Conservation (phyloP, 2,888 invertebrate species). For the Ditula angustiorana region DNA sequence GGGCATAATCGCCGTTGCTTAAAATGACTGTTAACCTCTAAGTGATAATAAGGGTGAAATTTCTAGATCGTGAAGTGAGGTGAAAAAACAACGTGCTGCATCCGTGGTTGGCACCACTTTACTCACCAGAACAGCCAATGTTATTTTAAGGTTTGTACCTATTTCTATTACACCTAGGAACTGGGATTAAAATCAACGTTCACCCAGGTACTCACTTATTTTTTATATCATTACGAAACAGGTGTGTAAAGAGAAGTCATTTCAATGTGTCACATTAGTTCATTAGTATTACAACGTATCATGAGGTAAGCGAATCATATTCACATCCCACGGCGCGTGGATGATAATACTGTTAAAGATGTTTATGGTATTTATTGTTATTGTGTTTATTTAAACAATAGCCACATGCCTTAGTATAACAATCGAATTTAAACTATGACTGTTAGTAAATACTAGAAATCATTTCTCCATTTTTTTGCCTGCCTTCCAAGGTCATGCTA, state of each 20-base stretch:
- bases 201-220: constrained; percentile 36
- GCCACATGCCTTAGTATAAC: constrained; percentile 24
- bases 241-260: constrained; percentile 48
- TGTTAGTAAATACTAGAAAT: constrained; percentile 1
- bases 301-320: constrained; percentile 37
- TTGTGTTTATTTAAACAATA: constrained; percentile 34
- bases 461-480: constrained; percentile 20
- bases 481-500: constrained; percentile 36
- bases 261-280: constrained; percentile 52
- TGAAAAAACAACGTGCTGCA: constrained; percentile 55
- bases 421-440: background rate
- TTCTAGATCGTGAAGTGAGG: constrained; percentile 49
- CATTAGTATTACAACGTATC: constrained; percentile 51
- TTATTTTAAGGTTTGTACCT: constrained; percentile 78
- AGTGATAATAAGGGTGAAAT: constrained; percentile 45
- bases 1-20: constrained; percentile 52
- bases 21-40: constrained; percentile 50
- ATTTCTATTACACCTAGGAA: constrained; percentile 48
- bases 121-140: constrained; percentile 80
- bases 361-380: background rate
- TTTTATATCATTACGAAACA: constrained; percentile 52
- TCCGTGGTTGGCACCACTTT: constrained; percentile 67
- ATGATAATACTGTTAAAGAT: background rate
- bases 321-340: constrained; percentile 13
- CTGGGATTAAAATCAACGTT: constrained; percentile 35